Evolutionary conservation across 2,797 vertebrate genomes (phyloP).

Genomic region (Nyctalus aviator): DNA sequence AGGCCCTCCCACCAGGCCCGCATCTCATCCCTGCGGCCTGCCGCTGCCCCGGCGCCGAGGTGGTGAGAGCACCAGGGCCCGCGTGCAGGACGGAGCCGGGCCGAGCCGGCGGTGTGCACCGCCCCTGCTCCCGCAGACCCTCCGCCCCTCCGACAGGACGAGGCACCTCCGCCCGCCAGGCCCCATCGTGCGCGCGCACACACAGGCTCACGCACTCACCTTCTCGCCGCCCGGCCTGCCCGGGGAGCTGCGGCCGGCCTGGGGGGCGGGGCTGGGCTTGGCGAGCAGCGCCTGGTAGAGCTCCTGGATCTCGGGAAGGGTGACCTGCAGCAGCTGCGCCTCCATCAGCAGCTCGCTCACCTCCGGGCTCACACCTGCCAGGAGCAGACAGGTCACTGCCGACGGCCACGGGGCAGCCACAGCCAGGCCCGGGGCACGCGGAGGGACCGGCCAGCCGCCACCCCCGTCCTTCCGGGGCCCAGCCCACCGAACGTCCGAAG

Average conservation of each 20-base stretch:
- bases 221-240: slow-evolving; percentile 87
- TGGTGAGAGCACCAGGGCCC: background rate
- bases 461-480: background rate
- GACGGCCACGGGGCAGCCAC: background rate
- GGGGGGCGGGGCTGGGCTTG: slow-evolving; percentile 87
- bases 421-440: background rate
- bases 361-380: slow-evolving; percentile 90
- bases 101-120: too few species aligned
- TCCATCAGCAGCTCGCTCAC: slow-evolving; percentile 97
- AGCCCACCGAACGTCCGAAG: background rate
- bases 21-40: background rate
- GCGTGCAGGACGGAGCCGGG: background rate
- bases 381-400: background rate
- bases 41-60: background rate
- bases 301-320: slow-evolving; percentile 96
- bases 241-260: slow-evolving; percentile 83
- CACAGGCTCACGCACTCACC: slow-evolving; percentile 70
- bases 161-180: background rate
- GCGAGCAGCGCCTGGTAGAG: slow-evolving; percentile 94
- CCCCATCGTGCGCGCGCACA: too few species aligned
- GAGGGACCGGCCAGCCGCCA: background rate
- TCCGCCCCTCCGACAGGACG: background rate
- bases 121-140: background rate
- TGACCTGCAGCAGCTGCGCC: slow-evolving; percentile 97
- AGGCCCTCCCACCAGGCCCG: background rate